These are phyloP conservation scores for Schizopygopsis malacanthus DNA, from an alignment of 2,797 vertebrate species.

Conservation along the genomic window DNA sequence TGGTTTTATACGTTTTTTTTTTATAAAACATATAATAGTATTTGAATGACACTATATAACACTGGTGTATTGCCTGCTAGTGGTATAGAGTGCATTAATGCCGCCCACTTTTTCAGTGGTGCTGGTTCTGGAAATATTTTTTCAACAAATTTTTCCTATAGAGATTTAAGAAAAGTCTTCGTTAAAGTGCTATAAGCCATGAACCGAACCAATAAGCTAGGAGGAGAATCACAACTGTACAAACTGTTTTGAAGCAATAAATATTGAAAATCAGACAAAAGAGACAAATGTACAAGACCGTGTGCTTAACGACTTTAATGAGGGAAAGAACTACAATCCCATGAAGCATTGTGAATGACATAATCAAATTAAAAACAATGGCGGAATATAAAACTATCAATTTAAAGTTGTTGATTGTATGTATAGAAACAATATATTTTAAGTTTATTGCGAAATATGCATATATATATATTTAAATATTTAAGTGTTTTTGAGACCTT, in stretches of 20 bases:
- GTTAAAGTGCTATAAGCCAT: not conserved
- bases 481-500: not conserved
- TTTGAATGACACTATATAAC: no score
- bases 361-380: no score
- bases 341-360: not conserved
- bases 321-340: not conserved
- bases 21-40: no score
- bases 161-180: no score
- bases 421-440: not conserved
- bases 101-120: no score
- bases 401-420: not conserved
- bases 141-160: no score
- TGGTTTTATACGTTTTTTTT: no score
- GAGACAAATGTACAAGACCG: no score
- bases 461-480: not conserved
- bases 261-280: no score
- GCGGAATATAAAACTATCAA: not conserved
- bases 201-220: not conserved
- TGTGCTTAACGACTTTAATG: no score
- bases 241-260: not conserved
- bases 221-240: not conserved
- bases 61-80: not conserved
- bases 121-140: no score
- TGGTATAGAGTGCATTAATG: not conserved
- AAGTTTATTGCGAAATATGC: no score